Evolutionary conservation across 2,888 invertebrate species (phyloP).

Genomic region (Carterocephalus palaemon): DNA sequence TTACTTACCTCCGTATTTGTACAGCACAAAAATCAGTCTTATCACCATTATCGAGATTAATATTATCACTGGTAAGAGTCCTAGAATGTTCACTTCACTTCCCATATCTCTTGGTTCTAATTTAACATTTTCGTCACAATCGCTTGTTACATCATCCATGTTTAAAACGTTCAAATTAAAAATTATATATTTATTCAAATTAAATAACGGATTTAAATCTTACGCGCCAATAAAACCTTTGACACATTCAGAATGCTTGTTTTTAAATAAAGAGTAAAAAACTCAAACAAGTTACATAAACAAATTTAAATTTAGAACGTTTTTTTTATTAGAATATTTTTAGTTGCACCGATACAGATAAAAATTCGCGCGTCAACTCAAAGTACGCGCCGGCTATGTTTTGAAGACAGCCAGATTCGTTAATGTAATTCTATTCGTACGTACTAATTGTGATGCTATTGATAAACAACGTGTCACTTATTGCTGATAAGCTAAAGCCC

Average conservation of each 20-base stretch:
- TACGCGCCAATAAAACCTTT: neutral
- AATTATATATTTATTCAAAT: neutral
- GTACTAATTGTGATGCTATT: slow-evolving; percentile 7
- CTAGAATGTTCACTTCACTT: slow-evolving; percentile 31
- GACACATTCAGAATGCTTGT: neutral
- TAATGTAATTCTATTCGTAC: slow-evolving; percentile 11
- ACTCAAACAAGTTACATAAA: neutral
- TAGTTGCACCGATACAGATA: neutral
- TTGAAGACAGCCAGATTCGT: slow-evolving; percentile 13
- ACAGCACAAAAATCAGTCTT: slow-evolving; percentile 56
- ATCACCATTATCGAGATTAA: slow-evolving; percentile 51
- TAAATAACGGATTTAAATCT: neutral
- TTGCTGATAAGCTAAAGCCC: slow-evolving; percentile 3
- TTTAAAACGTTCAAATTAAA: slow-evolving; percentile 2
- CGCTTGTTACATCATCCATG: slow-evolving; percentile 13
- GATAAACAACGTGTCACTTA: slow-evolving; percentile 1
- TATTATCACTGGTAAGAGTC: slow-evolving; percentile 54
- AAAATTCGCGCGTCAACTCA: slow-evolving; percentile 12
- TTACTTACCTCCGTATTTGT: slow-evolving; percentile 55
- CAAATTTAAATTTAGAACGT: neutral
- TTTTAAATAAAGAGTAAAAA: neutral
- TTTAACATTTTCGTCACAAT: slow-evolving; percentile 1
- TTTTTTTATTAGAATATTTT: neutral
- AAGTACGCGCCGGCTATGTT: slow-evolving; percentile 15
- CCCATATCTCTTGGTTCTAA: slow-evolving; percentile 18